A percentile compares a stretch with the other conserved stretches of the same genome.
These are phyloP conservation scores for Tinea trinotella DNA, from an alignment of 2,888 invertebrate species.

Conservation along the genomic window DNA sequence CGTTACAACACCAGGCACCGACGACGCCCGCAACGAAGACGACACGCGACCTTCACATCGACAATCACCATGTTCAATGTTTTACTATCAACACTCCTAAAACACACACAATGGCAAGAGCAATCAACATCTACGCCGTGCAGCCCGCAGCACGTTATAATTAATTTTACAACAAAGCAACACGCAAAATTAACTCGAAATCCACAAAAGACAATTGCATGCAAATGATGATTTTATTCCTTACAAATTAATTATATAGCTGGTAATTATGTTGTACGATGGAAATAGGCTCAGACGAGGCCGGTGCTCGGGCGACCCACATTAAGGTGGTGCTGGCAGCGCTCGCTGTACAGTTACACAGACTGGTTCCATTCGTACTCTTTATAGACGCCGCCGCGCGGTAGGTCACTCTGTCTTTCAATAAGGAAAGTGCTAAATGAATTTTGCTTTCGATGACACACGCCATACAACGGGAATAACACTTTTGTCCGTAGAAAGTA, in stretches of 20 bases:
- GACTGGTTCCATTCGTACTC: slow-evolving; percentile 56
- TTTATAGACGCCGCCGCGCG: slow-evolving; percentile 33
- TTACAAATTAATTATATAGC: neutral
- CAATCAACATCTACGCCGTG: too few relatives aligned
- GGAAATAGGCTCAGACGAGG: slow-evolving; percentile 8
- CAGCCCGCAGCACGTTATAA: neutral
- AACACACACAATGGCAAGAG: neutral
- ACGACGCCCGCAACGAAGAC: slow-evolving; percentile 6
- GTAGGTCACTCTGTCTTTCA: slow-evolving; percentile 34
- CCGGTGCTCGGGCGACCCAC: slow-evolving; percentile 41
- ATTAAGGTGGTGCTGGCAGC: slow-evolving; percentile 26
- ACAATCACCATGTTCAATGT: slow-evolving; percentile 3
- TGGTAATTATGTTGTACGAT: slow-evolving; percentile 5
- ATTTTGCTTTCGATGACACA: slow-evolving; percentile 63
- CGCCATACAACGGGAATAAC: slow-evolving; percentile 11
- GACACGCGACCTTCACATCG: slow-evolving; percentile 13
- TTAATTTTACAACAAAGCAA: neutral
- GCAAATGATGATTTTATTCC: neutral
- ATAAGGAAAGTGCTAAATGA: slow-evolving; percentile 61
- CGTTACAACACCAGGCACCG: slow-evolving; percentile 2
- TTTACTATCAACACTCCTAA: slow-evolving; percentile 1
- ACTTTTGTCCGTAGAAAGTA: slow-evolving; percentile 47
- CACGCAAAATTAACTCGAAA: neutral
- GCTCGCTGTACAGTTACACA: slow-evolving; percentile 53
- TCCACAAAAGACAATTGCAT: neutral